Conservation (phyloP, 2,888 invertebrate species). For the Drosophila mercatorum region DNA sequence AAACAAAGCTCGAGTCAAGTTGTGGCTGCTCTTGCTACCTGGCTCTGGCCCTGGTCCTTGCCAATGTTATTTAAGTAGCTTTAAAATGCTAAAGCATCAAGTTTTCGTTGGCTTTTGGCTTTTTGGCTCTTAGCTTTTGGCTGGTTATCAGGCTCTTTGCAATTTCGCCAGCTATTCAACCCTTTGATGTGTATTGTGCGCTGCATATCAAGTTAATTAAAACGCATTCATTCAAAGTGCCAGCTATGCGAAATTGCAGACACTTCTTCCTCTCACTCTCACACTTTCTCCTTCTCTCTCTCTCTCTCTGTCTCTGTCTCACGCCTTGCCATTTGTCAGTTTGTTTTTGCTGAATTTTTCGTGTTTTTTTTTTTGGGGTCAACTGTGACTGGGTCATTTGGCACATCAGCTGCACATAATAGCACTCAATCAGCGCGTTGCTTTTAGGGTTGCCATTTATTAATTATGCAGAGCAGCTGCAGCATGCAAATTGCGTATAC, state of each 20-base stretch:
- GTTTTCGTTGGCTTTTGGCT: slow-evolving; percentile 9
- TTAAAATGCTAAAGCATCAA: slow-evolving; percentile 29
- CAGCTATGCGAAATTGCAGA: slow-evolving; percentile 58
- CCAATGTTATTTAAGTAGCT: slow-evolving; percentile 17
- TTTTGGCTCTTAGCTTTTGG: slow-evolving; percentile 1
- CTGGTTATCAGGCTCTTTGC: slow-evolving; percentile 32
- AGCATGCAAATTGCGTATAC: slow-evolving; percentile 56
- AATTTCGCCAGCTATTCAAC: slow-evolving; percentile 27
- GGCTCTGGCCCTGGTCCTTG: neutral
- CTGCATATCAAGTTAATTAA: slow-evolving; percentile 65
- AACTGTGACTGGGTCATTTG: slow-evolving; percentile 53
- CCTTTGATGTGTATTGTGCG: slow-evolving; percentile 35
- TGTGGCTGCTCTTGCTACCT: slow-evolving; percentile 5
- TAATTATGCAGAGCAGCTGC: slow-evolving; percentile 50
- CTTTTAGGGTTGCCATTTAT: slow-evolving; percentile 43
- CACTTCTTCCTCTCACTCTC: slow-evolving; percentile 21
- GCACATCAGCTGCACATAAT: slow-evolving; percentile 37
- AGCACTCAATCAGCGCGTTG: slow-evolving; percentile 49
- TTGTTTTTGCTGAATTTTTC: slow-evolving; percentile 9
- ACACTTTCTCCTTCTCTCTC: neutral
- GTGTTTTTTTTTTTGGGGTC: slow-evolving; percentile 28
- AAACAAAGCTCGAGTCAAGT: slow-evolving; percentile 31
- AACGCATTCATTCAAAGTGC: slow-evolving; percentile 64
- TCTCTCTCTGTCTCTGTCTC: neutral
- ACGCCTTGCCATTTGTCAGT: slow-evolving; percentile 17